These are phyloP conservation scores for Pseudeuparius sepicola DNA, from an alignment of 2,888 invertebrate species.

Conservation along the genomic window DNA sequence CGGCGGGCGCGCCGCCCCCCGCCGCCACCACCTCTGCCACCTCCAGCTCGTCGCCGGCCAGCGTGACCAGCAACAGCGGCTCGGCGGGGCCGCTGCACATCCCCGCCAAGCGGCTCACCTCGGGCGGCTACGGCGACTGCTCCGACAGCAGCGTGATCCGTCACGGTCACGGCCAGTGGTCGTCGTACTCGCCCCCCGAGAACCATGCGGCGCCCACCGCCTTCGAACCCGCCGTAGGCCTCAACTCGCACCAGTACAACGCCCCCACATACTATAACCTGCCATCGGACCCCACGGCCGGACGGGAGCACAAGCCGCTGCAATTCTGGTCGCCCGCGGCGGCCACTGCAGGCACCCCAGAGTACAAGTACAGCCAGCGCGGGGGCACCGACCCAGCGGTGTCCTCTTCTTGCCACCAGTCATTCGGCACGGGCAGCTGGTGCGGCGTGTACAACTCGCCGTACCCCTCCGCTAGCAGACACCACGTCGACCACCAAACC, in stretches of 20 bases:
- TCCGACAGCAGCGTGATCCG: constrained; percentile 55
- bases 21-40: constrained; percentile 61
- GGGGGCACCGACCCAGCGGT: constrained; percentile 44
- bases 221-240: constrained; percentile 50
- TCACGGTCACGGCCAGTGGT: constrained; percentile 58
- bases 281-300: constrained; percentile 52
- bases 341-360: constrained; percentile 46
- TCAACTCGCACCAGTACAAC: constrained; percentile 58
- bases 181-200: constrained; percentile 64
- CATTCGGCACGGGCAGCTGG: constrained; percentile 60
- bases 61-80: constrained; percentile 54
- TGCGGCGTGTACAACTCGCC: constrained; percentile 55
- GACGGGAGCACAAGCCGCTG: constrained; percentile 50
- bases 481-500: constrained; percentile 46
- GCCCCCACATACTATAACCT: constrained; percentile 69
- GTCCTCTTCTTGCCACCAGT: constrained; percentile 55
- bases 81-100: constrained; percentile 76
- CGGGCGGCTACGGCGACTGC: constrained; percentile 44
- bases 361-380: constrained; percentile 50
- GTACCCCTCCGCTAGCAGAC: constrained; percentile 48
- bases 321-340: constrained; percentile 59
- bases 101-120: constrained; percentile 68
- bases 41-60: constrained; percentile 49
- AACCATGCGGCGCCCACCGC: constrained; percentile 42
- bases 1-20: constrained; percentile 37